These are phyloP conservation scores for Camptogramma bilineatum DNA, from an alignment of 2,888 invertebrate genomes.

Conservation along the genomic window DNA sequence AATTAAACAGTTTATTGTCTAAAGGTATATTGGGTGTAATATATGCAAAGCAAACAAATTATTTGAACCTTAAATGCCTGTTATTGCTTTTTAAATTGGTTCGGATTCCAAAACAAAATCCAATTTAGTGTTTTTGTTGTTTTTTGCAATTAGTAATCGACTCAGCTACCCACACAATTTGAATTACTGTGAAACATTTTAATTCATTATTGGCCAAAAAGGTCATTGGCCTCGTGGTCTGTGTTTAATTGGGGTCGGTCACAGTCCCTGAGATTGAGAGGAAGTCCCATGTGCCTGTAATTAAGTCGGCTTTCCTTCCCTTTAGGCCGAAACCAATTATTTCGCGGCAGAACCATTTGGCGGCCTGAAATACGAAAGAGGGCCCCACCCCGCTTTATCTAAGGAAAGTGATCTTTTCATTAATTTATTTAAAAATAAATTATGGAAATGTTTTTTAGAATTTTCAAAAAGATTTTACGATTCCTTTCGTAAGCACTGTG, in stretches of 20 bases:
- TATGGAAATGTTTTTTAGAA: slow-evolving; percentile 15
- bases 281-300: slow-evolving; percentile 39
- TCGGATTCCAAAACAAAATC: slow-evolving; percentile 4
- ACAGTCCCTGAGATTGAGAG: slow-evolving; percentile 33
- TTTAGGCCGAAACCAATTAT: slow-evolving; percentile 35
- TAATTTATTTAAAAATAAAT: slow-evolving; percentile 23
- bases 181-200: background rate
- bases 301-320: slow-evolving; percentile 37
- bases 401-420: slow-evolving; percentile 22
- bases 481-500: slow-evolving; percentile 27
- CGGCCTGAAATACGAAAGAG: slow-evolving; percentile 23
- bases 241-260: slow-evolving; percentile 34
- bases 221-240: slow-evolving; percentile 23
- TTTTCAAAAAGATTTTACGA: slow-evolving; percentile 24
- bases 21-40: slow-evolving; percentile 20
- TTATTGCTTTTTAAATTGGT: slow-evolving; percentile 9
- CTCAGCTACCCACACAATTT: background rate
- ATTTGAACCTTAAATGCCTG: slow-evolving; percentile 10
- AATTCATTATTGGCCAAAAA: slow-evolving; percentile 9
- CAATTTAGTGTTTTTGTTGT: background rate
- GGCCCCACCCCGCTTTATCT: slow-evolving; percentile 21
- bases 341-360: slow-evolving; percentile 29
- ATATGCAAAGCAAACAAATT: slow-evolving; percentile 18
- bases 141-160: background rate
- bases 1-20: slow-evolving; percentile 28